Evolutionary conservation across 2,113 vertebrate species (phyloP).

Genomic region (Bambusicola thoracicus): DNA sequence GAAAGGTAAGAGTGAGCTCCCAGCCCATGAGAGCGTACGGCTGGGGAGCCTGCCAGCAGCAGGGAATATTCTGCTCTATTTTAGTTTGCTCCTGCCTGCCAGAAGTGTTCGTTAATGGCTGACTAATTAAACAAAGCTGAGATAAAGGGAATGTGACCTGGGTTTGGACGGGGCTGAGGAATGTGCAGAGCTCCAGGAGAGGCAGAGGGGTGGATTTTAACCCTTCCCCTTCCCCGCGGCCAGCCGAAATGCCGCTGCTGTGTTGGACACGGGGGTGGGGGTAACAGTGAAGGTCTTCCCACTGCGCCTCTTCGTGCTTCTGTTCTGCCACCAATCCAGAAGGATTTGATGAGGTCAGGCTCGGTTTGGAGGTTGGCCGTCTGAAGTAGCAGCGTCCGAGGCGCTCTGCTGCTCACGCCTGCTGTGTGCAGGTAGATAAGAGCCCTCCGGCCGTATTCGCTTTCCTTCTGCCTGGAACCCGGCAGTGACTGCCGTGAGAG

Average conservation of each 20-base stretch:
- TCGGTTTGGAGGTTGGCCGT: neutral
- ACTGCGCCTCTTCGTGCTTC: neutral
- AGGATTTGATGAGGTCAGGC: too few relatives aligned
- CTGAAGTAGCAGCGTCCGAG: neutral
- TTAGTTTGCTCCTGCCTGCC: neutral
- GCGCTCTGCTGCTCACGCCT: neutral
- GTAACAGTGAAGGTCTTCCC: neutral
- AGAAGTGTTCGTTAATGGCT: neutral
- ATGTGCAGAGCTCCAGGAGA: neutral
- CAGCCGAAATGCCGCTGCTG: neutral
- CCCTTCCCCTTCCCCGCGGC: neutral
- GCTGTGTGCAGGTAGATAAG: too few relatives aligned
- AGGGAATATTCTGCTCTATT: neutral
- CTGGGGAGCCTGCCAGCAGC: neutral
- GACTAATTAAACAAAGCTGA: neutral
- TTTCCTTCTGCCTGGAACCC: too few relatives aligned
- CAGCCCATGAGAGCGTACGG: neutral
- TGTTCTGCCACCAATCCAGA: neutral
- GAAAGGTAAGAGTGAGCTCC: neutral
- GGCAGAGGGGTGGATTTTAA: neutral
- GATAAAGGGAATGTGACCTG: conserved; percentile 7
- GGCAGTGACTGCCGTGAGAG: too few relatives aligned
- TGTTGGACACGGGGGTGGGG: too few relatives aligned
- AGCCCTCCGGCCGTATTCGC: too few relatives aligned
- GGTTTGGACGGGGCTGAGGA: neutral